Percentiles rank a stretch among this genome's conserved stretches.
These are phyloP conservation scores for Drosophila melanica DNA, from an alignment of 1,140 invertebrate genomes.

Conservation along the genomic window DNA sequence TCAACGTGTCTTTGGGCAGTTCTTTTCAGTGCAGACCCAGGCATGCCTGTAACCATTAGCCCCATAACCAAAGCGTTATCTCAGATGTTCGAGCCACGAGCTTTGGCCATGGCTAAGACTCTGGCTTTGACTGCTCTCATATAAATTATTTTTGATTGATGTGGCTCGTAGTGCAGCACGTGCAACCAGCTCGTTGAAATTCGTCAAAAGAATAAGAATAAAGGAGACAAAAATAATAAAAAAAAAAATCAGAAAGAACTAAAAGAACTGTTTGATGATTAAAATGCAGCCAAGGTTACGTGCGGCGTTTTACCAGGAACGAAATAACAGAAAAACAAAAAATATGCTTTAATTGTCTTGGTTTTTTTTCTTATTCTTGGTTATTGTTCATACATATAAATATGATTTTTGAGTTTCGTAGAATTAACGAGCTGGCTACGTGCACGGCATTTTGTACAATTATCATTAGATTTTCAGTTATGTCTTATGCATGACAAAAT, in stretches of 20 bases:
- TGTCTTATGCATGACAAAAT: constrained; percentile 47
- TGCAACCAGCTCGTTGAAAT: constrained; percentile 61
- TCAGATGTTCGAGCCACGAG: constrained; percentile 55
- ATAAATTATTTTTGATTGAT: constrained; percentile 80
- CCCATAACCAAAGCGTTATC: constrained; percentile 38
- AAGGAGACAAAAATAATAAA: background rate
- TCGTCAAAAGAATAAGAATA: constrained; percentile 47
- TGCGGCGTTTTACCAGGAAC: constrained; percentile 56
- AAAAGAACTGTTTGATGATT: constrained; percentile 54
- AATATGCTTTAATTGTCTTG: constrained; percentile 75
- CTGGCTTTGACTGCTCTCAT: constrained; percentile 56
- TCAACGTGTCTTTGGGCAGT: constrained; percentile 47
- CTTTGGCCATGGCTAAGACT: constrained; percentile 26
- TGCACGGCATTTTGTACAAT: constrained; percentile 63
- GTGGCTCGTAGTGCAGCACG: constrained; percentile 65
- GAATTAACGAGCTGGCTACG: constrained; percentile 74
- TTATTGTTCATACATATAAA: constrained; percentile 17
- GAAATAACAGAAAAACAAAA: constrained; percentile 3
- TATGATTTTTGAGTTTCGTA: constrained; percentile 75
- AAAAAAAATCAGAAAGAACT: background rate
- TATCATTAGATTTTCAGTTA: constrained; percentile 30
- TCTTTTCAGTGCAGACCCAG: constrained; percentile 16
- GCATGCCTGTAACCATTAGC: constrained; percentile 36
- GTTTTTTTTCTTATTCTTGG: constrained; percentile 33
- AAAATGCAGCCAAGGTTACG: constrained; percentile 80